These are phyloP conservation scores for Polylopha cassiicola DNA, from an alignment of 2,888 invertebrate genomes.

Conservation along the genomic window DNA sequence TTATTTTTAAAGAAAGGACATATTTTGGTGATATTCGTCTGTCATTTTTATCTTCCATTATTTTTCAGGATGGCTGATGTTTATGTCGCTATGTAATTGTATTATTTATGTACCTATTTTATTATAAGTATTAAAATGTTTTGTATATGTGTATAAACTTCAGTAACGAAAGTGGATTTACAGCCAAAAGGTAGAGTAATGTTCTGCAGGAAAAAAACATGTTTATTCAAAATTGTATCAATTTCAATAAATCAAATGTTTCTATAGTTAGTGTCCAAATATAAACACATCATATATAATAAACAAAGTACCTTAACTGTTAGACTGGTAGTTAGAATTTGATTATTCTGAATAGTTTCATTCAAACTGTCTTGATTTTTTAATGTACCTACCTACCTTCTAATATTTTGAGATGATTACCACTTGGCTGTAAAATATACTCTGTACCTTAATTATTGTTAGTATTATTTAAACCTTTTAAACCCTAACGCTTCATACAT, in stretches of 20 bases:
- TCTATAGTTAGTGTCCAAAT: too few relatives aligned
- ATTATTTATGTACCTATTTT: slow-evolving; percentile 57
- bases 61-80: slow-evolving; percentile 30
- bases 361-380: too few relatives aligned
- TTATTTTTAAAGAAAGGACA: too few relatives aligned
- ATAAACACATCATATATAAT: too few relatives aligned
- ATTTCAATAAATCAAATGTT: too few relatives aligned
- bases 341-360: too few relatives aligned
- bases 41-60: too few relatives aligned
- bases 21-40: too few relatives aligned
- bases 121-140: slow-evolving; percentile 53
- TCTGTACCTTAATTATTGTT: slow-evolving; percentile 25
- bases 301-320: too few relatives aligned
- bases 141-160: slow-evolving; percentile 39
- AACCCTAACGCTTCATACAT: neutral
- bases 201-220: slow-evolving; percentile 12
- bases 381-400: too few relatives aligned
- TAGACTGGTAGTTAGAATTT: too few relatives aligned
- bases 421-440: slow-evolving; percentile 43
- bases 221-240: too few relatives aligned
- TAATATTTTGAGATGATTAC: slow-evolving; percentile 26
- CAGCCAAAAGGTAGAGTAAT: slow-evolving; percentile 38
- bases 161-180: slow-evolving; percentile 41
- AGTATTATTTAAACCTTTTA: slow-evolving; percentile 21
- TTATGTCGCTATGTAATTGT: slow-evolving; percentile 43